phyloP scores from a whole-genome alignment of 2,113 vertebrate species.

The Opisthocomus hoazin region DNA sequence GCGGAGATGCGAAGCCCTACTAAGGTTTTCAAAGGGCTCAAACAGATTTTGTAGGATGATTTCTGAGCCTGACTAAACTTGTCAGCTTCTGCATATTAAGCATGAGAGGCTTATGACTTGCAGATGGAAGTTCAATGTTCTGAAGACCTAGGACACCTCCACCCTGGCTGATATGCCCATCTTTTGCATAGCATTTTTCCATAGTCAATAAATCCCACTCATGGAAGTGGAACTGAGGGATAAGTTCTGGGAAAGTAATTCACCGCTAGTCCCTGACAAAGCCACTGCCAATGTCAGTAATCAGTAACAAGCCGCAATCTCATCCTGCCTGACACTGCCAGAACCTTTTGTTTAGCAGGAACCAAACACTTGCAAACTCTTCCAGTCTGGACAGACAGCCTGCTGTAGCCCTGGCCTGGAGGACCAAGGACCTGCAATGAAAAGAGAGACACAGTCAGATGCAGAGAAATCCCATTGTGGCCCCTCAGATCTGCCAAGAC shows the following conservation, averaged over 20 bases:
- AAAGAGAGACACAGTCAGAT: background rate
- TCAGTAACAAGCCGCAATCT: background rate
- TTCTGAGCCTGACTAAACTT: background rate
- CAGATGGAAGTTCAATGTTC: background rate
- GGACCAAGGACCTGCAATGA: background rate
- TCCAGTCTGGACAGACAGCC: background rate
- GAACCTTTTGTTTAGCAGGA: background rate
- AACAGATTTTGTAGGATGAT: background rate
- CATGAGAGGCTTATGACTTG: background rate
- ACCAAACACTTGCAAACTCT: background rate
- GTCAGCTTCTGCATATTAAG: background rate
- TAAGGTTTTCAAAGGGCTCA: background rate
- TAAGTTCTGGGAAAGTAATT: background rate
- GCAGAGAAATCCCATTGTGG: background rate
- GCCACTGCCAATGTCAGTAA: background rate
- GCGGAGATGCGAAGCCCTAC: background rate
- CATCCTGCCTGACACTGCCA: background rate
- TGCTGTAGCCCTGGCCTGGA: background rate
- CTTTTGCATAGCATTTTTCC: background rate
- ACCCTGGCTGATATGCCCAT: rapidly evolving
- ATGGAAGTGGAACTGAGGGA: background rate
- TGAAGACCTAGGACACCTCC: background rate
- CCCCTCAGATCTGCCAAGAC: rapidly evolving
- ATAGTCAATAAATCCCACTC: background rate
- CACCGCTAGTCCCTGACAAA: background rate